Evolutionary conservation across 1,140 invertebrate genomes (phyloP).

Genomic region (Aphaenogaster ashmeadi): DNA sequence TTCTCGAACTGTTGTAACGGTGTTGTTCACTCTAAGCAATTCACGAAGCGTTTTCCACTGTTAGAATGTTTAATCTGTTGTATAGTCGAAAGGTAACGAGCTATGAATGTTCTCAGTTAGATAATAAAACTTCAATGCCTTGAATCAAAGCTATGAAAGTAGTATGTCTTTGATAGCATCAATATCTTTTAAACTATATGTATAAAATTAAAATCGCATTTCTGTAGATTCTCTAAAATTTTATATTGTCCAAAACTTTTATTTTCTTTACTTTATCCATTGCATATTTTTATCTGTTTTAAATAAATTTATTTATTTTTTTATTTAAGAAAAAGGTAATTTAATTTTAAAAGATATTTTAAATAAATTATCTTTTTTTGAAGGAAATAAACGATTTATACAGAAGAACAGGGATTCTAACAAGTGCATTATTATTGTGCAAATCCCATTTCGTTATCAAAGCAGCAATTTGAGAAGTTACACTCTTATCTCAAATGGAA

Average conservation of each 20-base stretch:
- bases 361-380: no score
- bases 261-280: neutral
- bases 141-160: neutral
- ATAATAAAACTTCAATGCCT: neutral
- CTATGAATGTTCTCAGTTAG: neutral
- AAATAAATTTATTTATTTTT: no score
- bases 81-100: neutral
- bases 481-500: no score
- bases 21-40: slow-evolving; percentile 8
- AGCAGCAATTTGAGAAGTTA: no score
- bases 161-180: neutral
- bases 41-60: neutral
- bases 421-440: no score
- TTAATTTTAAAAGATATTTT: no score
- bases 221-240: neutral
- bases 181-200: neutral
- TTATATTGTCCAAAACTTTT: neutral
- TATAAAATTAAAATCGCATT: neutral
- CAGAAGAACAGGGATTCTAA: no score
- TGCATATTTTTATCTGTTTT: neutral
- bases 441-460: no score
- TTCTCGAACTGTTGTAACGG: slow-evolving; percentile 19
- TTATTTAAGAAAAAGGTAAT: no score
- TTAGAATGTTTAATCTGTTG: slow-evolving; percentile 12
- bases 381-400: no score